These are phyloP conservation scores for Sycophaga agraensis DNA, from an alignment of 1,140 invertebrate species.

Conservation along the genomic window DNA sequence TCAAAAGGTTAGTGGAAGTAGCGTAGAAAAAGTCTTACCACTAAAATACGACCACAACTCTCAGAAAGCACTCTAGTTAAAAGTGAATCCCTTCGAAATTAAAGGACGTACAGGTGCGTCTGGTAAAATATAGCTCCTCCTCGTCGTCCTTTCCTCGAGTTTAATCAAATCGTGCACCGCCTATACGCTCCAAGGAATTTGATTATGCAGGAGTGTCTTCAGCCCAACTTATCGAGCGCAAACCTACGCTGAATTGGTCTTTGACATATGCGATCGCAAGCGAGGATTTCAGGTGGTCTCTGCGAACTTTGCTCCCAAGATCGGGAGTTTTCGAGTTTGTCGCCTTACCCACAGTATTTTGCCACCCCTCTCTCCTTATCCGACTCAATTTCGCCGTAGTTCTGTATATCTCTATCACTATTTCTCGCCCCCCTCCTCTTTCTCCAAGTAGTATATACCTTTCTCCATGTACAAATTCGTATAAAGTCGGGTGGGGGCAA, in stretches of 20 bases:
- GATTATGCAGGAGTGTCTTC: slow-evolving; percentile 19
- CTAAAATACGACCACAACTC: too few species aligned
- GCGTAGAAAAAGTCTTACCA: too few species aligned
- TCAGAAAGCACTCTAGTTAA: too few species aligned
- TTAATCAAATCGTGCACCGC: slow-evolving; percentile 25
- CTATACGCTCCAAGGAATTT: slow-evolving; percentile 17
- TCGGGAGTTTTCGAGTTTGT: slow-evolving; percentile 16
- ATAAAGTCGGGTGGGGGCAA: too few species aligned
- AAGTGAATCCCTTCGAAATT: background rate
- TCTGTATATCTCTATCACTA: too few species aligned
- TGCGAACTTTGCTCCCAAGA: background rate
- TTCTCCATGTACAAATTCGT: too few species aligned
- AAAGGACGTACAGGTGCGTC: background rate
- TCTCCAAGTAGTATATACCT: too few species aligned
- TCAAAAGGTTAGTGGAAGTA: too few species aligned
- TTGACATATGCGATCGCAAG: slow-evolving; percentile 12
- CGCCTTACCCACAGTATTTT: slow-evolving; percentile 5
- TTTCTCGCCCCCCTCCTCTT: too few species aligned
- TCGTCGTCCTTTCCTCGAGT: slow-evolving; percentile 7
- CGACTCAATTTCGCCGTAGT: too few species aligned
- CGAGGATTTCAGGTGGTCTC: too few species aligned
- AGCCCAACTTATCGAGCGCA: background rate
- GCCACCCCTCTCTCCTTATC: background rate
- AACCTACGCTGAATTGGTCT: background rate
- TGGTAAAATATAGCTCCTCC: too few species aligned